Conservation (phyloP, 1,140 invertebrate genomes). For the Drosophila nigrodunni region DNA sequence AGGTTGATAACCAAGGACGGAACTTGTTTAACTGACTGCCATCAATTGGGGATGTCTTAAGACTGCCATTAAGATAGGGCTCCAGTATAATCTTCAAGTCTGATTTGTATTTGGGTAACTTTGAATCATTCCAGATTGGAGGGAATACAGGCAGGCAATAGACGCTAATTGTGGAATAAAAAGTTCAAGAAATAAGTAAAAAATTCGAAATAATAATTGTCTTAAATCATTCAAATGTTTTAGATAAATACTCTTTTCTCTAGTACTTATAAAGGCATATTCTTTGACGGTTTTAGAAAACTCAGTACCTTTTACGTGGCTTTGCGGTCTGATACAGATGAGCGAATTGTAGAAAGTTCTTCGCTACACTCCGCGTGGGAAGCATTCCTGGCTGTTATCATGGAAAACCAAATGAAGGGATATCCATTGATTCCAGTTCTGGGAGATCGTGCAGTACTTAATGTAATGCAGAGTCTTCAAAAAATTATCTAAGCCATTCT, state of each 20-base stretch:
- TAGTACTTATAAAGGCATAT: too few relatives aligned
- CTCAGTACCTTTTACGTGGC: conserved; percentile 24
- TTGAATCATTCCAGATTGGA: not conserved
- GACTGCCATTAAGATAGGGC: not conserved
- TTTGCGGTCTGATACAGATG: not conserved
- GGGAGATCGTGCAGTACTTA: conserved; percentile 19
- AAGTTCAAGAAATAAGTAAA: too few relatives aligned
- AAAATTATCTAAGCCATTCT: conserved; percentile 13
- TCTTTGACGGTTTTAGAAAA: too few relatives aligned
- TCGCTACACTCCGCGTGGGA: conserved; percentile 17
- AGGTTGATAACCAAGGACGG: conserved; percentile 10
- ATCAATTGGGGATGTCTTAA: not conserved
- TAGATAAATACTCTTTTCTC: too few relatives aligned
- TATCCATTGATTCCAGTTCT: conserved; percentile 22
- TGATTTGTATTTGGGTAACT: conserved; percentile 30
- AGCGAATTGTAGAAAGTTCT: conserved; percentile 21
- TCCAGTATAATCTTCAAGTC: not conserved
- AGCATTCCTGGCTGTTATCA: conserved; percentile 19
- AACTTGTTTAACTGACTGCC: not conserved
- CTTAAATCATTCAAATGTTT: too few relatives aligned
- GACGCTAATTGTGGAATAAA: conserved; percentile 6
- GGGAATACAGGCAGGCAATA: conserved; percentile 45
- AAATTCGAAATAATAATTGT: too few relatives aligned
- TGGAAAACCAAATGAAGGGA: conserved; percentile 47
- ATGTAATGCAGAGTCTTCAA: conserved; percentile 22